Evolutionary conservation across 2,797 vertebrate genomes (phyloP), one percentile per base, ranked within the genome.

Genomic region (Oryzias sinensis): DNA sequence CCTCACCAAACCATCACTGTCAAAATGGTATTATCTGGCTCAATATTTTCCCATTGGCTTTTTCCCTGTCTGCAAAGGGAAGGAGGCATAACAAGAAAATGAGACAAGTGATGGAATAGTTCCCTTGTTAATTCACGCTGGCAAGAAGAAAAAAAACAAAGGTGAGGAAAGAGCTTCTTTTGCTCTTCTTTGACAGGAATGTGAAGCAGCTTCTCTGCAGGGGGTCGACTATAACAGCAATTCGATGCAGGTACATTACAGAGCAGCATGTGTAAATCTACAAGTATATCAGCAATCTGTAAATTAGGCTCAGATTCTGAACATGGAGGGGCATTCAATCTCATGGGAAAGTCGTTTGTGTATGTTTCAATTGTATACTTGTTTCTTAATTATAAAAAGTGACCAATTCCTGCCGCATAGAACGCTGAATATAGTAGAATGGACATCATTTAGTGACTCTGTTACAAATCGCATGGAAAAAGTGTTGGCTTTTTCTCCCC

Each of bases 31-130:
- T 86, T 85, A 81, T 87, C 77, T 66, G 65, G 46, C 77, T 86
- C 74, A 70, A 76, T 84, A 81, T 87, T 76, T 66, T 76, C 60
- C 76, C 72, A 76, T 77, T 85, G 85, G 72, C 74, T 77, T 77
- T 87, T 85, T 55, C 61, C 33, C 81, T 79, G 68, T 68, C 70
- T 59, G 76, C 18, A 67, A 59, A 56, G 79, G 81, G 66, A 49
- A 44, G 44, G 13, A 51, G 66, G 59, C 54, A 70, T 16, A 58
- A 64, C 53, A 65, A 72, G 65, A 76, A 75, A 82, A 85, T 78
- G 61, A 81, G 64, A 74, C 72, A 68, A 66, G 64, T 22, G 56
- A 59, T 51, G 65, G 72, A 74, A 68, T 73, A 79, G 70, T 55
- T 62, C 61, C 54, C 53, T 74, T 70, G 65, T 82, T 83, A 74